These are phyloP conservation scores for Archaeoteleia sp. DNA, from an alignment of 2,888 invertebrate genomes.

Conservation along the genomic window DNA sequence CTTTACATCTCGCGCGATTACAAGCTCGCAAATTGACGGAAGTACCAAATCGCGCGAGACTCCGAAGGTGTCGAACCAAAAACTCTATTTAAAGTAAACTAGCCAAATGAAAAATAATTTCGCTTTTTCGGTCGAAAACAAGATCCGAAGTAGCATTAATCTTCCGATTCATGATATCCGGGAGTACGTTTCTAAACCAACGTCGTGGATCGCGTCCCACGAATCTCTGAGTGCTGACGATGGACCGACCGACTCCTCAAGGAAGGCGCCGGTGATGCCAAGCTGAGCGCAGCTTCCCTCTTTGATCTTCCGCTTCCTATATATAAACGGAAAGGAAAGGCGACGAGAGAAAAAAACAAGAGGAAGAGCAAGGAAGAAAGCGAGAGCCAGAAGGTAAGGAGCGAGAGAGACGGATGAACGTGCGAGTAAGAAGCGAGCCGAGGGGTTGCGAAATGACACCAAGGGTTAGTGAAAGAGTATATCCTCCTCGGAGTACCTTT, in stretches of 20 bases:
- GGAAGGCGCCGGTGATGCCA: slow-evolving; percentile 65
- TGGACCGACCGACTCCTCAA: slow-evolving; percentile 63
- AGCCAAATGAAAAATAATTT: too few species aligned
- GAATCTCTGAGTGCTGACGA: slow-evolving; percentile 58
- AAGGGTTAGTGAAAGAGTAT: slow-evolving; percentile 42
- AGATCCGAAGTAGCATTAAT: too few species aligned
- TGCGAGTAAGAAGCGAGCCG: slow-evolving; percentile 17
- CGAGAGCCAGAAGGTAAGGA: slow-evolving; percentile 38
- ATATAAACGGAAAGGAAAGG: slow-evolving; percentile 67
- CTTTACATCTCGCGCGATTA: too few species aligned
- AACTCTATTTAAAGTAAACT: too few species aligned
- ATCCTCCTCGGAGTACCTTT: too few species aligned
- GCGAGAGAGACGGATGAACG: slow-evolving; percentile 35
- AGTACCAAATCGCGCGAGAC: too few species aligned
- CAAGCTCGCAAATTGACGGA: too few species aligned
- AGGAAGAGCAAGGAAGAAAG: slow-evolving; percentile 27
- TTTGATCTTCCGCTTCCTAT: slow-evolving; percentile 73
- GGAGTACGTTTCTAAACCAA: slow-evolving; percentile 39
- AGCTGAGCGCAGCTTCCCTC: slow-evolving; percentile 70
- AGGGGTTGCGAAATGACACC: slow-evolving; percentile 2
- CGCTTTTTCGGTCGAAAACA: too few species aligned
- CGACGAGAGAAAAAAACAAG: slow-evolving; percentile 38
- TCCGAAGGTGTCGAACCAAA: too few species aligned
- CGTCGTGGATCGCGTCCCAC: slow-evolving; percentile 17
- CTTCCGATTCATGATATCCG: slow-evolving; percentile 9